Conservation (phyloP, 2,888 invertebrate genomes). For the Plemyria rubiginata region DNA sequence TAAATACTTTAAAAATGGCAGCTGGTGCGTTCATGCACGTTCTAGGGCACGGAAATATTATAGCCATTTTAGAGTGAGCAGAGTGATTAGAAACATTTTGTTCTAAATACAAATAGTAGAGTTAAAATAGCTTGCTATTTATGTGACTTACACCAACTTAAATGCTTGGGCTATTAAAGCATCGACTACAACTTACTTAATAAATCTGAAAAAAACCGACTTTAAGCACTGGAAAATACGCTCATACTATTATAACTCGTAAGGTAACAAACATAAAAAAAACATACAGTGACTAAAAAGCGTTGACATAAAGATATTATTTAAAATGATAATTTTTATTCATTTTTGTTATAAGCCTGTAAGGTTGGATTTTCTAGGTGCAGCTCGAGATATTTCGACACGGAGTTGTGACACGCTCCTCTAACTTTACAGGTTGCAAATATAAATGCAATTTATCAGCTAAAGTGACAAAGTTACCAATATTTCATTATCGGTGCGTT, state of each 20-base stretch:
- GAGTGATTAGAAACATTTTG: conserved; percentile 15
- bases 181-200: too few species aligned
- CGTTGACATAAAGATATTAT: too few species aligned
- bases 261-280: too few species aligned
- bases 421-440: neutral
- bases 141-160: conserved; percentile 4
- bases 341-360: neutral
- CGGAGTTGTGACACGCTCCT: neutral
- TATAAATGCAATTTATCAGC: neutral
- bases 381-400: neutral
- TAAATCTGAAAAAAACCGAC: too few species aligned
- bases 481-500: neutral
- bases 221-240: too few species aligned
- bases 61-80: neutral
- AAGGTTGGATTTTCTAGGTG: neutral
- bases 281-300: too few species aligned
- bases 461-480: conserved; percentile 1
- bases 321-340: too few species aligned
- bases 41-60: conserved; percentile 5
- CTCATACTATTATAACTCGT: too few species aligned
- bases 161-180: conserved; percentile 4
- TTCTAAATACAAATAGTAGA: conserved; percentile 11
- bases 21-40: neutral
- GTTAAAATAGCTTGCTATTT: conserved; percentile 4
- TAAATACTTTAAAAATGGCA: neutral